Evolutionary conservation across 2,797 vertebrate species (phyloP), one percentile per base, ranked within the genome.

Genomic region (Pelodytes ibericus): DNA sequence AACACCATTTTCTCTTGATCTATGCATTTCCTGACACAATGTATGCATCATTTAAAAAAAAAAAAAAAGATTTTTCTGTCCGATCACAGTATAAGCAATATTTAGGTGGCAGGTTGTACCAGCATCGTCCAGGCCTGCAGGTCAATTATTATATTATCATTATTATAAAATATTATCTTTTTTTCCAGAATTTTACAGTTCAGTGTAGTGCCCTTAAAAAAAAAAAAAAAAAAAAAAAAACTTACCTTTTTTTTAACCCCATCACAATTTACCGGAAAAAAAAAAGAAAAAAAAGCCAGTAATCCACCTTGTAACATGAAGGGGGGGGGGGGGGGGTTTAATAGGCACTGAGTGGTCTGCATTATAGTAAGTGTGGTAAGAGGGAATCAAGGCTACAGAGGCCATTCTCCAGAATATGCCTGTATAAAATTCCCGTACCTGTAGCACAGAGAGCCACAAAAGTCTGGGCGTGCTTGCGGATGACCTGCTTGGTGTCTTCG

Each of bases 401-500:
- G 71, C 44, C 44, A 22, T 68, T 61, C 72, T 61, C 72, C 72
- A 74, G 63, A 68, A 68, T 61, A 64, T 29, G 56, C 67, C 67
- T 59, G 67, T 10, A 36, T 36, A 41, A 83, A 67, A 53, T 33
- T 73, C 59, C 76, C 91, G 80, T 92, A 99, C 97, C 97, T 96
- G 97, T 99, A 79, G 97, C 96, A 84, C 97, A 99, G 81, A 99
- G 95, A 66, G 97, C 97, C 77, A 99, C 96, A 74, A 99, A 99
- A 76, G 97, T 99, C 93, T 98, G 97, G 20, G 96, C 95, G 26
- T 99, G 97, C 83, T 98, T 99, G 88, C 96, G 95, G 83, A 99
- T 96, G 88, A 96, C 93, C 90, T 95, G 95, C 86, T 95, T 96
- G 90, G 90, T 95, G 88, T 94, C 95, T 78, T 93, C 93, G 61